Conservation (phyloP, 1,140 invertebrate species). For the Drosophila elegans region DNA sequence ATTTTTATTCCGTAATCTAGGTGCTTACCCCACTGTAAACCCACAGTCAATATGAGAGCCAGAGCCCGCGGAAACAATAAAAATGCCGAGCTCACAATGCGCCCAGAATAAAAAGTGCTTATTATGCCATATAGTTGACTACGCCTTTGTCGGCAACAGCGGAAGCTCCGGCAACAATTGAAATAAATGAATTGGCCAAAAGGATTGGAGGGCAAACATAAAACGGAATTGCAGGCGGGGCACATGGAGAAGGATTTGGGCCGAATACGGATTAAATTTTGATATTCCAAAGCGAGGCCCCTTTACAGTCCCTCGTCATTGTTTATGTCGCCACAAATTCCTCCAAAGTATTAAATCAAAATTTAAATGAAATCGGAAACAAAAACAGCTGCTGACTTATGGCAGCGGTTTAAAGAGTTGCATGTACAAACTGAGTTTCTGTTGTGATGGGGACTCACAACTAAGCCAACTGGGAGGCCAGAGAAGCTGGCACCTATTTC, state of each 20-base stretch:
- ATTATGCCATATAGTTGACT: conserved; percentile 71
- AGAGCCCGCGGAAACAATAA: conserved; percentile 74
- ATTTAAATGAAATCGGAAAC: conserved; percentile 54
- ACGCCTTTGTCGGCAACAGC: conserved; percentile 13
- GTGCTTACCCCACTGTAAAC: conserved; percentile 29
- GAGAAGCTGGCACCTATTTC: conserved; percentile 70
- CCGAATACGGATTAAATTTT: conserved; percentile 28
- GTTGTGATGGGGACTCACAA: conserved; percentile 36
- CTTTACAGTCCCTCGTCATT: conserved; percentile 22
- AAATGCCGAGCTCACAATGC: conserved; percentile 64
- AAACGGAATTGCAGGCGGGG: conserved; percentile 49
- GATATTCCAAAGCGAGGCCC: conserved; percentile 20
- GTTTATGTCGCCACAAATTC: conserved; percentile 35
- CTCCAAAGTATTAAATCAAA: conserved; percentile 29
- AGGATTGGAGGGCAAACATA: conserved; percentile 70
- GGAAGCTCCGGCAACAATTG: conserved; percentile 71
- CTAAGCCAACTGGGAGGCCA: conserved; percentile 58
- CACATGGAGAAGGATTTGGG: conserved; percentile 18
- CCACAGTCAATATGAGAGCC: conserved; percentile 34
- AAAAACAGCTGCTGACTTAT: conserved; percentile 1
- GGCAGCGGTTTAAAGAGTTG: conserved; percentile 8
- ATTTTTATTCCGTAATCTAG: background rate
- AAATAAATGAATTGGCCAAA: conserved; percentile 80
- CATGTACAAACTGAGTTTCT: conserved; percentile 11
- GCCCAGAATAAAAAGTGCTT: conserved; percentile 76